Percentiles rank a stretch among this genome's conserved stretches.
These are phyloP conservation scores for Aplysina aerophoba DNA, from an alignment of 37 sponge, comb jelly and placozoan genomes.

Conservation along the genomic window DNA sequence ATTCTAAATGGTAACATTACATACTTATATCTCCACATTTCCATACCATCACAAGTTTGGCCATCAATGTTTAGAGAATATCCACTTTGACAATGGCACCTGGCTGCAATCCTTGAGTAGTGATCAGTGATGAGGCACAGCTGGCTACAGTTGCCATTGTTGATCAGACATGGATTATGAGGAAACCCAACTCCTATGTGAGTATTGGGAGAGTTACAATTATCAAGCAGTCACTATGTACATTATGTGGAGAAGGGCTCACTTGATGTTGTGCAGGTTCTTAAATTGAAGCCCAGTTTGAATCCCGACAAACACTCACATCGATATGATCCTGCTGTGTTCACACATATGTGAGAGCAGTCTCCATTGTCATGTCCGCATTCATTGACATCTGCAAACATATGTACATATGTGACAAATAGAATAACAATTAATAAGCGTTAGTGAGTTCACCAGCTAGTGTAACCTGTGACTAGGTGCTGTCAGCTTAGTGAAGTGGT, in stretches of 20 bases:
- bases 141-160: slow-evolving; percentile 58
- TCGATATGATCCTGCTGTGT: slow-evolving; percentile 67
- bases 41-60: too few species aligned
- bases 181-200: neutral
- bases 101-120: slow-evolving; percentile 1
- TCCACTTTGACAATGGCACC: slow-evolving; percentile 47
- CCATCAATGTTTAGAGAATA: neutral
- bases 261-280: slow-evolving; percentile 1
- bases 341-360: slow-evolving; percentile 66
- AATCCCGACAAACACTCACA: slow-evolving; percentile 45
- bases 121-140: slow-evolving; percentile 10
- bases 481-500: too few species aligned
- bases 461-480: too few species aligned
- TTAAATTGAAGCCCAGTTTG: neutral
- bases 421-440: neutral
- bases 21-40: too few species aligned
- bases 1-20: too few species aligned
- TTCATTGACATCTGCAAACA: slow-evolving; percentile 69
- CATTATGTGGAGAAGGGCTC: too few species aligned
- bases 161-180: neutral
- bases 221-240: neutral
- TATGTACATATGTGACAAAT: neutral
- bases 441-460: too few species aligned
- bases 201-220: neutral
- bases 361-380: slow-evolving; percentile 68